These are phyloP conservation scores for Danionella cerebrum DNA, from an alignment of 2,113 vertebrate species.

Conservation along the genomic window DNA sequence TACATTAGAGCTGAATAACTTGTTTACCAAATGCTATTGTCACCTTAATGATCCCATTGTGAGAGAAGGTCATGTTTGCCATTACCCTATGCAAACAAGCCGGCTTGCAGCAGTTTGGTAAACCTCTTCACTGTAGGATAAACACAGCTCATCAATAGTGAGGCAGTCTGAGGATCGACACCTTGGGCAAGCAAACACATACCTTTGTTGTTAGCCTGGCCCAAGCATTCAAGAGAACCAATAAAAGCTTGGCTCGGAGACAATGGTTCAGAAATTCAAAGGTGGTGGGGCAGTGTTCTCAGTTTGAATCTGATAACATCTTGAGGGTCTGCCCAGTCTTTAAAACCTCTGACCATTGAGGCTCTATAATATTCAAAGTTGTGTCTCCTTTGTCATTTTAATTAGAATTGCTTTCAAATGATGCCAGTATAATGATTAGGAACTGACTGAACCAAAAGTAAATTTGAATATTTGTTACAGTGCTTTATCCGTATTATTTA, in stretches of 20 bases:
- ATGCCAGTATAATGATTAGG: neutral
- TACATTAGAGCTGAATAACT: neutral
- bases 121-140: neutral
- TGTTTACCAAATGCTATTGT: conserved; percentile 26
- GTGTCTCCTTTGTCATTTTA: neutral
- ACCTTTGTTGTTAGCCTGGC: conserved; percentile 31
- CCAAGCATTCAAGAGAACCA: conserved; percentile 18
- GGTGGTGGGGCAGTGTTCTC: neutral
- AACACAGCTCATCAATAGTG: conserved; percentile 21
- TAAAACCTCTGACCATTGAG: neutral
- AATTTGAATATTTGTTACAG: neutral
- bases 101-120: neutral
- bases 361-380: neutral
- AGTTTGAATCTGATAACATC: conserved; percentile 31
- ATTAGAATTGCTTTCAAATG: neutral
- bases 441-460: neutral
- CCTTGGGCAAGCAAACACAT: conserved; percentile 34
- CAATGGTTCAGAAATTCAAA: conserved; percentile 18
- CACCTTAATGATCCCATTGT: conserved; percentile 21
- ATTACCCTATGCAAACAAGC: conserved; percentile 27
- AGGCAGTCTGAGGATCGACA: conserved; percentile 20
- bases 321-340: conserved; percentile 1
- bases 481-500: no score
- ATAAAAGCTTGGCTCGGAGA: conserved; percentile 3
- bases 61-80: neutral